Evolutionary conservation across 2,888 invertebrate species (phyloP).

Genomic region (Trichopria drosophilae): DNA sequence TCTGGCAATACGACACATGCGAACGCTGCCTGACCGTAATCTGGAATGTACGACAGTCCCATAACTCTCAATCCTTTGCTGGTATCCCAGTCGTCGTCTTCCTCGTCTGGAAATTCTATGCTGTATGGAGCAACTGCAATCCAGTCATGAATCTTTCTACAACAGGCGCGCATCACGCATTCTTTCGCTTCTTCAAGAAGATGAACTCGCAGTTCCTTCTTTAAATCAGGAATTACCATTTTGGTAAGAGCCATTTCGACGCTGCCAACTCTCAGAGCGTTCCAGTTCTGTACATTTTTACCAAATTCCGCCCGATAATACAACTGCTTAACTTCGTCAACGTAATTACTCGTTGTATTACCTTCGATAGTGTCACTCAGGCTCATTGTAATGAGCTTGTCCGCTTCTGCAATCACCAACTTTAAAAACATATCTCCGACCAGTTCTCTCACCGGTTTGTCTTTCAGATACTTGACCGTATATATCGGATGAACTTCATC

Average conservation of each 20-base stretch:
- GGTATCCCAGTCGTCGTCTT: constrained; percentile 90
- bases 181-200: constrained; percentile 87
- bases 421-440: constrained; percentile 89
- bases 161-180: constrained; percentile 79
- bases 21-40: constrained; percentile 83
- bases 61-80: constrained; percentile 82
- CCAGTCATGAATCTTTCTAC: constrained; percentile 87
- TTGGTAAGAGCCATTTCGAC: constrained; percentile 85
- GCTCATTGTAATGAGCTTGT: constrained; percentile 69
- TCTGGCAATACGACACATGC: constrained; percentile 84
- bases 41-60: constrained; percentile 86
- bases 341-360: constrained; percentile 74
- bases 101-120: constrained; percentile 75
- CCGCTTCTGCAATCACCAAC: constrained; percentile 77
- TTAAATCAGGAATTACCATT: constrained; percentile 86
- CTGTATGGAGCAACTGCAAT: constrained; percentile 85
- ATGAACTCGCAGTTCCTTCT: constrained; percentile 79
- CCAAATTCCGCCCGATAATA: constrained; percentile 93
- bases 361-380: constrained; percentile 69
- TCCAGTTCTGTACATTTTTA: constrained; percentile 94
- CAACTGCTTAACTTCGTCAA: constrained; percentile 87
- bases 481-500: constrained; percentile 92
- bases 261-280: constrained; percentile 82
- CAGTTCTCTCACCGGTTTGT: constrained; percentile 89
- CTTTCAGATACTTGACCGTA: constrained; percentile 85